Evolutionary conservation across 2,797 vertebrate species (phyloP), one percentile per base, ranked within the genome.

Genomic region (Labroides dimidiatus): DNA sequence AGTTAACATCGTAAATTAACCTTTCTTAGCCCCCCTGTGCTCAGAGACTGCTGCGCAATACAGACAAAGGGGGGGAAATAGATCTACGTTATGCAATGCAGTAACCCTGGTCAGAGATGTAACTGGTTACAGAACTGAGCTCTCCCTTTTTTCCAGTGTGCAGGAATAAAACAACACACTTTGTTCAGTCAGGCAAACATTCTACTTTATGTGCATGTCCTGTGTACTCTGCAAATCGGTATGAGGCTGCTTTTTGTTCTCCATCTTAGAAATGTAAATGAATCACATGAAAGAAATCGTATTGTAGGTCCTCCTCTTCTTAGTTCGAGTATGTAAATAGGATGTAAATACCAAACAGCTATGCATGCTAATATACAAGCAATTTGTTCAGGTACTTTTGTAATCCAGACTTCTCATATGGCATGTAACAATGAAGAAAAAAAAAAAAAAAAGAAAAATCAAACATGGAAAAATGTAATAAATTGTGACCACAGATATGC

Each of bases 341-440:
- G 87, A 74, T 95, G 93, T 95, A 94, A 93, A 95, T 94, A 93
- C 78, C 81, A 93, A 95, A 94, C 93, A 95, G 89, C 96, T 96
- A 95, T 96, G 97, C 97, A 99, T 98, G 97, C 92, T 95, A 94
- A 95, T 94, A 95, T 94, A 95, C 95, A 97, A 96, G 95, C 94
- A 94, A 96, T 97, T 94, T 94, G 94, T 98, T 98, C 96, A 98
- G 96, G 96, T 97, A 97, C 95, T 97, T 97, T 99, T 96, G 94
- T 98, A 98, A 98, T 96, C 93, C 90, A 89, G 90, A 94, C 92
- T 91, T 91, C 89, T 93, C 90, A 91, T 94, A 93, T 91, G 96
- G 97, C 97, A 98, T 98, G 97, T 94, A 94, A 91, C 93, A 87
- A 91, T 78, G 85, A 90, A 94, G 91, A 90, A 77, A 81, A 90